Conservation (phyloP, 2,888 invertebrate genomes). For the Craniophora ligustri region DNA sequence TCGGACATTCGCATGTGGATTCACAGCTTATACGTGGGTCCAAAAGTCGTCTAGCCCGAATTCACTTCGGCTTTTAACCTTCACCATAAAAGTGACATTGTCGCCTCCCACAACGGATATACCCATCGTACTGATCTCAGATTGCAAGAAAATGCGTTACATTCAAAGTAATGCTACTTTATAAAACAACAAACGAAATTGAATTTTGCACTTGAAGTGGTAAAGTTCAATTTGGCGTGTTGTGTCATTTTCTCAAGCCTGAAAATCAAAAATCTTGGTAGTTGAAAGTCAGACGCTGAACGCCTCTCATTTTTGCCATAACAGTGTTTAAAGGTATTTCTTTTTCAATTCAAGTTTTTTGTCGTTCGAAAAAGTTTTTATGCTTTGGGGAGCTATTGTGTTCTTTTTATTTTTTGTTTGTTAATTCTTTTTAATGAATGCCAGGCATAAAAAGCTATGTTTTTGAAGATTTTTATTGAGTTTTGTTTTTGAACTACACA, state of each 20-base stretch:
- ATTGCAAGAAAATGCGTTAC: constrained; percentile 71
- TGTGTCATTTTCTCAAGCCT: constrained; percentile 3
- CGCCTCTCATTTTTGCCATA: constrained; percentile 43
- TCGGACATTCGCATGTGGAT: constrained; percentile 13
- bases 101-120: constrained; percentile 68
- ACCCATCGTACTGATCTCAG: constrained; percentile 67
- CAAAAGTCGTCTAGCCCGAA: constrained; percentile 50
- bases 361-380: constrained; percentile 28
- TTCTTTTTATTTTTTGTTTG: constrained; percentile 18
- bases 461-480: background rate
- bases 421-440: constrained; percentile 7
- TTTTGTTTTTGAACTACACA: too few species aligned
- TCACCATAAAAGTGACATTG: constrained; percentile 67
- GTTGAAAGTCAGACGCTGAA: constrained; percentile 29
- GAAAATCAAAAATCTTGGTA: constrained; percentile 45
- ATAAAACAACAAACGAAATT: constrained; percentile 11
- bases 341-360: constrained; percentile 44
- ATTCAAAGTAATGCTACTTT: constrained; percentile 57
- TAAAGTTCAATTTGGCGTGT: constrained; percentile 14
- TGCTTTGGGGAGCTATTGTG: constrained; percentile 6
- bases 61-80: constrained; percentile 61
- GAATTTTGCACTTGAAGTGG: rapidly evolving
- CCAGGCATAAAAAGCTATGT: background rate
- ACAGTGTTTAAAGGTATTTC: constrained; percentile 38
- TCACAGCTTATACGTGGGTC: constrained; percentile 29